phyloP scores from a whole-genome alignment of 2,888 invertebrate species.

The Acanthosepion pharaonis region DNA sequence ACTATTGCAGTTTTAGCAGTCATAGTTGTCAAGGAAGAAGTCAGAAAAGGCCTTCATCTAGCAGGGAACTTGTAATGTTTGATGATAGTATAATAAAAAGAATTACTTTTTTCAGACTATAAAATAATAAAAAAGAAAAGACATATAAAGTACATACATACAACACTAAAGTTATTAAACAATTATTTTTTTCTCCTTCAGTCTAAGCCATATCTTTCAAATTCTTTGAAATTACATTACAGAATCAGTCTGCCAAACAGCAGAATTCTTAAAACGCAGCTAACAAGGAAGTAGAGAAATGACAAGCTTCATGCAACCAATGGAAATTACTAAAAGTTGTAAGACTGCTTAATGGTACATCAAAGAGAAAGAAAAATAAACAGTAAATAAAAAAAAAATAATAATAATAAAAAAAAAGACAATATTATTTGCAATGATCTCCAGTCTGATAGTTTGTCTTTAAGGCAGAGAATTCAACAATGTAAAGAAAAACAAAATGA shows the following conservation, averaged over 20 bases:
- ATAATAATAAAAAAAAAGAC: too few relatives aligned
- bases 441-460: not conserved
- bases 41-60: too few relatives aligned
- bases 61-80: too few relatives aligned
- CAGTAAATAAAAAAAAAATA: not conserved
- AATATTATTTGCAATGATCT: not conserved
- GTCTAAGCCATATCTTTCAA: not conserved
- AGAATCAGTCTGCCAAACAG: not conserved
- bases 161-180: not conserved
- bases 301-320: not conserved
- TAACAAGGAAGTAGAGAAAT: not conserved
- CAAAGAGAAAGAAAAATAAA: not conserved
- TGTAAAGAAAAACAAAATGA: not conserved
- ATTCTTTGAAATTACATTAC: not conserved
- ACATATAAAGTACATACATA: not conserved
- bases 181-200: not conserved
- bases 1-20: too few relatives aligned
- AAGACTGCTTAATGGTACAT: not conserved
- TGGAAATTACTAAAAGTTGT: not conserved
- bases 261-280: not conserved
- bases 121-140: too few relatives aligned
- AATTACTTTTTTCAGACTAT: too few relatives aligned
- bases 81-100: too few relatives aligned
- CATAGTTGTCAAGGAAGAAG: too few relatives aligned
- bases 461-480: not conserved